These are phyloP conservation scores for Aphelocoma coerulescens DNA, from an alignment of 2,113 vertebrate species.

Conservation along the genomic window DNA sequence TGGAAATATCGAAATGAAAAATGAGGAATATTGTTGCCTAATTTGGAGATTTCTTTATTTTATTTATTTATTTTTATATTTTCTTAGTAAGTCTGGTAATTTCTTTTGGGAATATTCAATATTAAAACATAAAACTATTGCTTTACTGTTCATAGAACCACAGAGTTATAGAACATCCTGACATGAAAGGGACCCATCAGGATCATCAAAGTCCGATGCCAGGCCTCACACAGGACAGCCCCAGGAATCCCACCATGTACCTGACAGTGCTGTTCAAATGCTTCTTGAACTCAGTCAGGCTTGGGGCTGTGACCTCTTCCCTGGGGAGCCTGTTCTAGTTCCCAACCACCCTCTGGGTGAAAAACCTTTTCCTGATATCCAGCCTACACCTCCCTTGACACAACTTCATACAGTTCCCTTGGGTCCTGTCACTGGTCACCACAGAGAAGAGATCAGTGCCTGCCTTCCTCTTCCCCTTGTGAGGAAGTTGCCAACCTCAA, in stretches of 20 bases:
- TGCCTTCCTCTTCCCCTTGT: background rate
- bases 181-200: background rate
- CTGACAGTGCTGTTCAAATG: accelerated
- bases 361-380: background rate
- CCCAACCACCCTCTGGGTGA: accelerated
- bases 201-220: accelerated
- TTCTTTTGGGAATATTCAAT: background rate
- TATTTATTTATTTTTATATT: background rate
- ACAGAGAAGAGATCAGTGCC: background rate
- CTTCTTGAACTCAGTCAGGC: background rate
- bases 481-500: background rate
- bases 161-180: background rate
- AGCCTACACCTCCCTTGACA: background rate
- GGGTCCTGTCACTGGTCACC: background rate
- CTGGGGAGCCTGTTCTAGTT: background rate
- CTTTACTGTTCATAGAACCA: background rate
- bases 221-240: background rate
- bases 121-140: background rate
- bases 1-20: background rate
- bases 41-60: background rate
- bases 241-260: background rate
- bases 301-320: background rate
- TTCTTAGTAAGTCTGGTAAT: background rate
- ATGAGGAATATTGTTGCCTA: background rate
- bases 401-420: background rate